phyloP scores from a whole-genome alignment of 92 coral and sea anemone species.

The Bergia puertoricense region DNA sequence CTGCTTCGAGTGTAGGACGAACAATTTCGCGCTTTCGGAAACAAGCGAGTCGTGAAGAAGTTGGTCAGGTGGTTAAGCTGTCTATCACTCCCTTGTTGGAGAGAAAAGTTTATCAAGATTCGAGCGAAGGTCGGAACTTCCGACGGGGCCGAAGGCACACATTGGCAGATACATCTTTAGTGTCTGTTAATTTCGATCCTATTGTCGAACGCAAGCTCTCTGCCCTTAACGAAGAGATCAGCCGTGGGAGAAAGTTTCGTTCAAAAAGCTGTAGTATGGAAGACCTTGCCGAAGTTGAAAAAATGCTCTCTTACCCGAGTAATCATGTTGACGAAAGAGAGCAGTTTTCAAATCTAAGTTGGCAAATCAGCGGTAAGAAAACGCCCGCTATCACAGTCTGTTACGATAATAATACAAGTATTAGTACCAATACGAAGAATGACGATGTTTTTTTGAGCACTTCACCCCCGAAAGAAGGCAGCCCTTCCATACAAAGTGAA shows the following conservation, averaged over 20 bases:
- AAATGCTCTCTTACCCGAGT: background rate
- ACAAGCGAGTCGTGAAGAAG: background rate
- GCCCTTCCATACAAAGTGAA: background rate
- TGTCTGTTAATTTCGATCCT: background rate
- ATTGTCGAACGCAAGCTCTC: background rate
- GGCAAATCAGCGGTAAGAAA: too few relatives aligned
- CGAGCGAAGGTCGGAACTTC: background rate
- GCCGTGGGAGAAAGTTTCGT: background rate
- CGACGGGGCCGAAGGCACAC: background rate
- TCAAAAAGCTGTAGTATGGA: background rate
- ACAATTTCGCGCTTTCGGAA: constrained; percentile 10
- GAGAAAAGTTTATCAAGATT: background rate
- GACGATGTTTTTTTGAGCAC: constrained; percentile 1
- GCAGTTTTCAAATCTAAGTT: background rate
- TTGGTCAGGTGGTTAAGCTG: constrained; percentile 19
- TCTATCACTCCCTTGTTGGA: background rate
- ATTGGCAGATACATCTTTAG: too few relatives aligned
- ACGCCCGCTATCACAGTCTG: background rate
- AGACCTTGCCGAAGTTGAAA: background rate
- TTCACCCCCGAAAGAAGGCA: background rate
- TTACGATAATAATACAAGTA: background rate
- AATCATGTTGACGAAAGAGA: background rate
- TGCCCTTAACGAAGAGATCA: background rate
- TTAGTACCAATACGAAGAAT: background rate
- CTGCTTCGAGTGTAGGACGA: constrained; percentile 24